Base-by-base conservation (phyloP, 2,797 vertebrate species). In the Myotis daubentonii region DNA sequence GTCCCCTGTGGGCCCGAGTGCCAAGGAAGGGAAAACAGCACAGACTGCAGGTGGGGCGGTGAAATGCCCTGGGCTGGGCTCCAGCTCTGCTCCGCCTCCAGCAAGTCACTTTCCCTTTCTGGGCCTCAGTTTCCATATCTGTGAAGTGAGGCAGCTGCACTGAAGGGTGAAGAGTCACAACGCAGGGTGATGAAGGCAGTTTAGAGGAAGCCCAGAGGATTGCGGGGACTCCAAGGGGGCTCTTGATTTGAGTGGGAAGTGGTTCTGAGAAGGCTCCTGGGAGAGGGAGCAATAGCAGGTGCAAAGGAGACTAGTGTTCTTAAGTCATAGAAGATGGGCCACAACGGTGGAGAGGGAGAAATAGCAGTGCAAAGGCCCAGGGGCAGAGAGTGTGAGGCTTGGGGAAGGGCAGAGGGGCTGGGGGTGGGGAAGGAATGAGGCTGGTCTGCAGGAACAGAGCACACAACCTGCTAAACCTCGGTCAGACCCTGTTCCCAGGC, bases 61-160 rank as follows among this genome's bases (percentile, higher is more conserved):
- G 38, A 60, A 10, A 55, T 78, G 60, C 44, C 36, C 60, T 17
- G 41, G 33, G 62, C 10, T 25, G 94, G 17, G 20, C 30, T 76
- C 36, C 47, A 11, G 47, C 66, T 81, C 20, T 30, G 36, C 76
- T 55, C 28, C 16, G 30, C 60, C 11, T 23, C 23, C 36, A 41
- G 8, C 44, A 28, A 41, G 55, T 25, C 85, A n/a, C 53, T 53
- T 72, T 71, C n/a, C 80, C 51, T 76, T 47, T 33, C 57, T 68
- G 47, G 30, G 74, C 53, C 84, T 91, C 75, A 41, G 71, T 89
- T 95, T 92, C 88, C 66, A 22, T n/a, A 15, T 66, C 55, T 65
- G 62, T 30, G 41, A 92, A n/a, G 22, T 15, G 49, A 86, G 53
- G 75, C 15, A 11, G 25, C 33, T 33, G 15, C 53, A 51, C 49